These are phyloP conservation scores for Capromys pilorides DNA, from an alignment of 2,797 vertebrate species.

Conservation along the genomic window DNA sequence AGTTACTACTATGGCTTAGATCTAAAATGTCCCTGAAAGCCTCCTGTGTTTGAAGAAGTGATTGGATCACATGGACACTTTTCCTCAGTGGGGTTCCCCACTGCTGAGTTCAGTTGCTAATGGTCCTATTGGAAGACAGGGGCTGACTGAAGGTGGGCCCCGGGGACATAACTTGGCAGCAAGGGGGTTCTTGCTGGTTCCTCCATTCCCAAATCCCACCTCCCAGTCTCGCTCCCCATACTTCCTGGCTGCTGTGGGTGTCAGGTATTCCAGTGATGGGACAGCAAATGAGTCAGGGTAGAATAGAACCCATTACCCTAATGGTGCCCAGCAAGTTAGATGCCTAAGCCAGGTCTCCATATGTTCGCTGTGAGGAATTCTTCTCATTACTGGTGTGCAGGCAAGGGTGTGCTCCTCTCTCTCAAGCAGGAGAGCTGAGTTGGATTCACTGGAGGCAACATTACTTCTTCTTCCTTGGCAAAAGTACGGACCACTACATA, in stretches of 20 bases:
- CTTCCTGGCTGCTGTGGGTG: neutral
- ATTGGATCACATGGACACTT: neutral
- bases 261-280: neutral
- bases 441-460: slow-evolving; percentile 42
- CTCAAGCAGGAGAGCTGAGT: neutral
- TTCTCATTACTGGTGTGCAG: neutral
- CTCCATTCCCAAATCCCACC: neutral
- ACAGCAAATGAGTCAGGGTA: neutral
- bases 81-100: neutral
- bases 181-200: neutral
- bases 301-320: neutral
- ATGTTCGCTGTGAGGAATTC: slow-evolving; percentile 6
- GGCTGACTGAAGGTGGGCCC: neutral
- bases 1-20: neutral
- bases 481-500: slow-evolving; percentile 48
- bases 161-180: neutral
- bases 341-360: neutral
- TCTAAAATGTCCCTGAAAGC: neutral
- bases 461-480: neutral
- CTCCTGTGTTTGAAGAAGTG: neutral
- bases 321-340: neutral
- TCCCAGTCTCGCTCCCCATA: no score
- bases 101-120: neutral
- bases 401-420: neutral
- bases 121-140: neutral